These are phyloP conservation scores for Dipodomys spectabilis DNA, from an alignment of 2,113 vertebrate genomes.

Conservation along the genomic window DNA sequence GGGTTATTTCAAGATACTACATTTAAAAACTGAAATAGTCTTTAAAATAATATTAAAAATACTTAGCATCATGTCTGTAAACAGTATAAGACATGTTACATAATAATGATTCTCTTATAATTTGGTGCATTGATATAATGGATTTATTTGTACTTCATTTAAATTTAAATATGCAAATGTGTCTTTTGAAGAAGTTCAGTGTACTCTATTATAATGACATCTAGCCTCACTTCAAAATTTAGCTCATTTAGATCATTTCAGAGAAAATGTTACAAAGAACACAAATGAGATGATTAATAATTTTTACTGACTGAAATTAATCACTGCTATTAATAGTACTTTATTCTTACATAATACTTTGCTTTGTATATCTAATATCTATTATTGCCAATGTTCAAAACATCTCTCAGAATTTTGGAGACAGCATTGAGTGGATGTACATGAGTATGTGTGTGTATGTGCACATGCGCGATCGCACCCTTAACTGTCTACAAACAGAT, in stretches of 20 bases:
- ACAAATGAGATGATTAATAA: conserved; percentile 62
- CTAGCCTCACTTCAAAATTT: conserved; percentile 59
- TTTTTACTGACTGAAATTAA: conserved; percentile 71
- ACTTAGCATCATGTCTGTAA: conserved; percentile 57
- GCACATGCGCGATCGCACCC: background rate
- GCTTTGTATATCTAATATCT: conserved; percentile 32
- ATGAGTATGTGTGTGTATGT: background rate
- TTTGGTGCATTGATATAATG: conserved; percentile 57
- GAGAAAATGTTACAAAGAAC: conserved; percentile 70
- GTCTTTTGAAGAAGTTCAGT: conserved; percentile 55
- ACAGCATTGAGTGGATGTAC: background rate
- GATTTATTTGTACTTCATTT: conserved; percentile 64
- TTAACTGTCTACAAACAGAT: background rate
- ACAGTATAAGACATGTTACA: conserved; percentile 59
- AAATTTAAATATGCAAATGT: conserved; percentile 66
- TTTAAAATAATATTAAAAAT: conserved; percentile 64
- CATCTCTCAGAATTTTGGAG: conserved; percentile 11
- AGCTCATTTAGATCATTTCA: conserved; percentile 72
- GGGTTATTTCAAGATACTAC: conserved; percentile 28
- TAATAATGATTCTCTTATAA: conserved; percentile 47
- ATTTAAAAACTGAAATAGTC: conserved; percentile 12
- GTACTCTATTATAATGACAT: conserved; percentile 60
- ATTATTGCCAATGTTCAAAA: conserved; percentile 44
- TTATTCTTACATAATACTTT: conserved; percentile 67
- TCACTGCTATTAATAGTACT: conserved; percentile 64